phyloP scores from a whole-genome alignment of 2,797 vertebrate genomes.

The Etheostoma perlongum region DNA sequence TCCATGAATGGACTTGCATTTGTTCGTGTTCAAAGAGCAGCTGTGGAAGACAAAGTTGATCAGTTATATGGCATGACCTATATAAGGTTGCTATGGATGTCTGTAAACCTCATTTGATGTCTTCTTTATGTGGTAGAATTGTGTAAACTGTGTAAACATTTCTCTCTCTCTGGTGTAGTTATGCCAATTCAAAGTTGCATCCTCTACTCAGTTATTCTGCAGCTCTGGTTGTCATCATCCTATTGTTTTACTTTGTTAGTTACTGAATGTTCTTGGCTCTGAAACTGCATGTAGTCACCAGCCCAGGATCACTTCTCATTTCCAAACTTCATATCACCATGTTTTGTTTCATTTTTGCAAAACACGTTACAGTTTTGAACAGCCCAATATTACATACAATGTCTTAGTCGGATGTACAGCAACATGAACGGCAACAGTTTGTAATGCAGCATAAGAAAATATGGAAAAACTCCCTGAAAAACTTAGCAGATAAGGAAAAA shows the following conservation, averaged over 20 bases:
- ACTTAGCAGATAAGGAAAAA: constrained; percentile 14
- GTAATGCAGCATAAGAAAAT: not conserved
- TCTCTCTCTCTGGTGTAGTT: not conserved
- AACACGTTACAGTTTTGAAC: not conserved
- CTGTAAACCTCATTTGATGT: not conserved
- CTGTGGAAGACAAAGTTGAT: constrained; percentile 12
- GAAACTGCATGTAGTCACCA: constrained; percentile 18
- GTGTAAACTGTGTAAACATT: not conserved
- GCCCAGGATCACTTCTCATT: constrained; percentile 52
- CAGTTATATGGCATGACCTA: not conserved
- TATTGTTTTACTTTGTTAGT: not conserved
- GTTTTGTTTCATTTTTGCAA: constrained; percentile 11
- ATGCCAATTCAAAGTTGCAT: constrained; percentile 41
- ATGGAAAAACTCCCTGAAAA: constrained; percentile 26
- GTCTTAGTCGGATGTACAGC: not conserved
- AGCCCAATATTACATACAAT: not conserved
- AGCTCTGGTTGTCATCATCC: not conserved
- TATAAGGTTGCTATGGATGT: constrained; percentile 12
- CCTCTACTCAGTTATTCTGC: not conserved
- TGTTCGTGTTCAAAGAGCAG: constrained; percentile 47
- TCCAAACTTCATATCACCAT: constrained; percentile 28
- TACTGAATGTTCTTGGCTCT: constrained; percentile 24
- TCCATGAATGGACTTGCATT: constrained; percentile 41
- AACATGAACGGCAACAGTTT: not conserved
- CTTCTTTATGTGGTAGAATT: not conserved